Base-by-base conservation (phyloP, 2,797 vertebrate genomes). In the Lemur catta region DNA sequence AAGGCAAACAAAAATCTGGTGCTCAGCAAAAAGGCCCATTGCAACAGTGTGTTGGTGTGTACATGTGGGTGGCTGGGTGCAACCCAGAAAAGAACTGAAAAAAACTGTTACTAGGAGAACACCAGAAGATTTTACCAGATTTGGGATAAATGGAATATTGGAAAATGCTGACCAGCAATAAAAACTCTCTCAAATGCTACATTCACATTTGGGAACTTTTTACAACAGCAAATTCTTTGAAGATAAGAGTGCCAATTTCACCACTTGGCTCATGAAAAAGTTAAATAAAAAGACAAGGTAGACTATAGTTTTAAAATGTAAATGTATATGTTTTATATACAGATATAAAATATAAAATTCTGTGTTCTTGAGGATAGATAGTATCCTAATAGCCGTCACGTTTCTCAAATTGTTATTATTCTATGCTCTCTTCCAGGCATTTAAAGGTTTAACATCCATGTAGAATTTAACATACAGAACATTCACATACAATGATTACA, bases 91-190 rank as follows among this genome's bases (percentile, higher is more conserved):
- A n/a, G n/a, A n/a, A n/a, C n/a, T 82, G n/a, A 78, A 87, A 30
- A 84, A 22, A 82, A 72, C 9, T 61, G 41, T 93, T 48, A 67
- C 41, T 90, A 46, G 7, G 10, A 89, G 43, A 91, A 65, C 15
- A 78, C 8, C 5, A 30, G 24, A 15, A 63, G 14, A 86, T 86
- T 91, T 91, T 71, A 63, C 61, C 78, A 89, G 12, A 79, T 82
- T 93, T 26, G 82, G 52, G 93, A 94, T 95, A 94, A 92, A 94
- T 22, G 38, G 26, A 89, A 84, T 52, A 75, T 11, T 10, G 14
- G 74, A 84, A 95, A 96, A 96, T 84, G 22, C 50, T 97, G 30
- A 87, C 17, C 33, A 84, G 38, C 22, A 95, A 76, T 41, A 94
- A 91, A 95, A 91, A 38, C 86, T 63, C 41, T 85, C 35, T 96